These are phyloP conservation scores for Adelosebastes latens DNA, from an alignment of 2,797 vertebrate species.

Conservation along the genomic window DNA sequence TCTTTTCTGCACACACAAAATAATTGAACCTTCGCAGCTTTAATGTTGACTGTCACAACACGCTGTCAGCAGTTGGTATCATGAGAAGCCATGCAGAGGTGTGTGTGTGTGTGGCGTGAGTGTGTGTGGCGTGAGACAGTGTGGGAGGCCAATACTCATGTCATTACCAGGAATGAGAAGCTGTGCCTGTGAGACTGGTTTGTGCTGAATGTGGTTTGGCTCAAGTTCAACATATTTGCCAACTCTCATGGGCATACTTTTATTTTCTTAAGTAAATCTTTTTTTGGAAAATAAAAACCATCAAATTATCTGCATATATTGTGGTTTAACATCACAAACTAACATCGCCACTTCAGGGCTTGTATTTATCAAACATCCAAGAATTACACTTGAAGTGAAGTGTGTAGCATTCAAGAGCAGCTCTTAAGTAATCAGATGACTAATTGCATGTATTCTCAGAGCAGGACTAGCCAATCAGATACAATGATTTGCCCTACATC, in stretches of 20 bases:
- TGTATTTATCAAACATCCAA: neutral
- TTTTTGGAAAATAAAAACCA: neutral
- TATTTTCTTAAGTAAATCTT: neutral
- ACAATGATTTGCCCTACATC: neutral
- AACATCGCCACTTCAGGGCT: neutral
- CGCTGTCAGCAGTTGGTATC: neutral
- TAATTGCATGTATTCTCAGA: neutral
- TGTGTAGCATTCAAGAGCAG: neutral
- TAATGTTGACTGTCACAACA: neutral
- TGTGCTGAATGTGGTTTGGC: constrained; percentile 14
- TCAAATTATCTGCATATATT: neutral
- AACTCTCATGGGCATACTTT: neutral
- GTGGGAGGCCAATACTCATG: neutral
- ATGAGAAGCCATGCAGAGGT: neutral
- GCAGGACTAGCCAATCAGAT: neutral
- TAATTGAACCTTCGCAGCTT: neutral
- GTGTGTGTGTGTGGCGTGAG: neutral
- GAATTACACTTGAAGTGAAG: neutral
- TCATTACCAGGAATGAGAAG: constrained; percentile 32
- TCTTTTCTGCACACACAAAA: constrained; percentile 9
- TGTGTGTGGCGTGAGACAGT: neutral
- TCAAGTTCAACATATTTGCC: neutral
- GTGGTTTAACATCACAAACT: neutral
- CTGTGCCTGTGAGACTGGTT: constrained; percentile 1
- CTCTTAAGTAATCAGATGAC: neutral